Percentiles rank a stretch among this genome's conserved stretches.
Conservation (phyloP, 2,888 invertebrate species). For the Bimastos eiseni region DNA sequence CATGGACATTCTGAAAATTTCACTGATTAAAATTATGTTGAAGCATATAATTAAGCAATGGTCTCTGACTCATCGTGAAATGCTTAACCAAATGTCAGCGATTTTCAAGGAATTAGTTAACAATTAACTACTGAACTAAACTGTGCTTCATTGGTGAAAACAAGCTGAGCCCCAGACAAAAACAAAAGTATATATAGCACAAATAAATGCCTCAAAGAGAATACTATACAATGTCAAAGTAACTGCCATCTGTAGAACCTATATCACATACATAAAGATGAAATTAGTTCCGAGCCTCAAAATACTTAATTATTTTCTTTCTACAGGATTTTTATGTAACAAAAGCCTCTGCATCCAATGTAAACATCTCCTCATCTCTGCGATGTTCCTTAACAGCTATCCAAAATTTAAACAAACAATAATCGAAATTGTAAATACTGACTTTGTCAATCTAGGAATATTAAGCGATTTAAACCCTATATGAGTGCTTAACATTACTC, state of each 20-base stretch:
- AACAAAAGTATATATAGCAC: no score
- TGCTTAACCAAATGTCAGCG: neutral
- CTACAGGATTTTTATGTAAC: neutral
- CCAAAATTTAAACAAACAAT: neutral
- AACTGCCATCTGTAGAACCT: neutral
- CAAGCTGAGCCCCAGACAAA: no score
- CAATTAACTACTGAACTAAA: neutral
- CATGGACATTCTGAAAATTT: neutral
- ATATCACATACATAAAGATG: no score
- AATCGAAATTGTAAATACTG: neutral
- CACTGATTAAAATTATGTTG: neutral
- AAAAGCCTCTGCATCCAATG: neutral
- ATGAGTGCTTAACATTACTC: neutral
- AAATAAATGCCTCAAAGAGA: no score
- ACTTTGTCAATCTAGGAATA: neutral
- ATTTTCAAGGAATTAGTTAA: neutral
- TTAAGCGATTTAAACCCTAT: neutral
- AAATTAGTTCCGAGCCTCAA: neutral
- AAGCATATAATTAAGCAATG: neutral
- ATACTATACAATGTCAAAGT: no score
- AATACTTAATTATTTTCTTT: neutral
- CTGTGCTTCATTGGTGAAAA: no score
- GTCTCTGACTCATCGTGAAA: neutral
- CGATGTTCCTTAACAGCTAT: neutral
- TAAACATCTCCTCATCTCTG: neutral